A percentile compares a stretch with the other conserved stretches of the same genome.
Conservation (phyloP, 2,888 invertebrate species). For the Lypha dubia region DNA sequence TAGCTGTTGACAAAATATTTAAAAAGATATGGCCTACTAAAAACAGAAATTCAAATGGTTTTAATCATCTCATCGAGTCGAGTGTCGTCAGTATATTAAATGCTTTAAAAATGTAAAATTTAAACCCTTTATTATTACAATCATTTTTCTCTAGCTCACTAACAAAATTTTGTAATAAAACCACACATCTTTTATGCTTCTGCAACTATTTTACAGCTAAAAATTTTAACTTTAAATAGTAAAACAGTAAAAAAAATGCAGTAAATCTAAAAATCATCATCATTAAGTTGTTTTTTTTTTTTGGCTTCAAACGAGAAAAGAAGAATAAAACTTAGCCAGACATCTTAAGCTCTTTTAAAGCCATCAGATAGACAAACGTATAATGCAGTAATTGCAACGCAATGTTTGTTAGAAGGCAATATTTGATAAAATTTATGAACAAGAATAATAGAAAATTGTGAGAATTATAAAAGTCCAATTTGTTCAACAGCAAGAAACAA, state of each 20-base stretch:
- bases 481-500: slow-evolving; percentile 51
- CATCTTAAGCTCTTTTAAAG: slow-evolving; percentile 71
- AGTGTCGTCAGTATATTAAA: no score
- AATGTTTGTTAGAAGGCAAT: slow-evolving; percentile 61
- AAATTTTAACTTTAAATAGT: slow-evolving; percentile 22
- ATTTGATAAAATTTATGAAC: slow-evolving; percentile 80
- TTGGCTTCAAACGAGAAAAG: not conserved
- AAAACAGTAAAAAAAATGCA: slow-evolving; percentile 24
- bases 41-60: no score
- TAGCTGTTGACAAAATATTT: no score
- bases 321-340: slow-evolving; percentile 52
- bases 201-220: slow-evolving; percentile 23
- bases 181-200: not conserved
- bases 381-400: slow-evolving; percentile 27
- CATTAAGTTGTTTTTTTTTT: slow-evolving; percentile 66
- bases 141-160: not conserved
- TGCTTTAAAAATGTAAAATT: not conserved
- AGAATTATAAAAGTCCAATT: slow-evolving; percentile 67
- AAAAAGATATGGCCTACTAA: no score
- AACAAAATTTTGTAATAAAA: slow-evolving; percentile 19
- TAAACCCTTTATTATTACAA: not conserved
- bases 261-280: slow-evolving; percentile 68
- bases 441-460: slow-evolving; percentile 75
- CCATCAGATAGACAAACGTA: slow-evolving; percentile 42
- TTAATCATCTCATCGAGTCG: no score